phyloP scores from a whole-genome alignment of 2,113 vertebrate species.

The Baryphthengus martii region DNA sequence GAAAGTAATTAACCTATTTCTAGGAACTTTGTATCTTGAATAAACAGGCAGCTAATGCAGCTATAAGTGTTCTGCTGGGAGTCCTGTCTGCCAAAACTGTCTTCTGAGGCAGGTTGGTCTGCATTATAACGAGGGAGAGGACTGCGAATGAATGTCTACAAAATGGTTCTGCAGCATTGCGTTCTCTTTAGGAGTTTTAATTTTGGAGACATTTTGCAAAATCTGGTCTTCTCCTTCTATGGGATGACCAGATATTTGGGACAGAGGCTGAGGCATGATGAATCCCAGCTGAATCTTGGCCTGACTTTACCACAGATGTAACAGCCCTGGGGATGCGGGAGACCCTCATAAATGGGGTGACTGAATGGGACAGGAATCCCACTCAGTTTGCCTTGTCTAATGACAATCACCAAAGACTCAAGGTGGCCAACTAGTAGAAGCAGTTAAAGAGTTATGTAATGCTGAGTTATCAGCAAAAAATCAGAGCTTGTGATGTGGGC shows the following conservation, averaged over 20 bases:
- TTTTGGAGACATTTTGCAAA: not conserved
- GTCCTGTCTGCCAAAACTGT: not conserved
- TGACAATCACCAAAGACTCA: not conserved
- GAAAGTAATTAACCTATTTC: constrained; percentile 2
- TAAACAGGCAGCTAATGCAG: not conserved
- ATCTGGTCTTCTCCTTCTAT: not conserved
- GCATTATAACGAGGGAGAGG: not conserved
- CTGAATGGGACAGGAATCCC: not conserved
- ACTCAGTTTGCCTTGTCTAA: not conserved
- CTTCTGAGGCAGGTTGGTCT: not conserved
- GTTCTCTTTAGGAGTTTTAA: not conserved
- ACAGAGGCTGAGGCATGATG: not conserved
- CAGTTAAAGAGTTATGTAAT: not conserved
- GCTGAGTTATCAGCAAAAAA: not conserved
- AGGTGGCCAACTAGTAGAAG: not conserved
- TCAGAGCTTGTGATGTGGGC: not conserved
- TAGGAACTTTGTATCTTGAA: not conserved
- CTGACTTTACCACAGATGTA: not conserved
- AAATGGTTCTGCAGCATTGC: fast-evolving
- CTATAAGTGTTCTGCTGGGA: not conserved
- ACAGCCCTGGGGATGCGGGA: not conserved
- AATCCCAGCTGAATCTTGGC: not conserved
- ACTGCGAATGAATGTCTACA: not conserved
- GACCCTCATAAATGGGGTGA: too few relatives aligned
- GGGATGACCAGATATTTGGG: not conserved